Percentiles rank a stretch among this genome's conserved stretches.
Evolutionary conservation across 2,888 invertebrate genomes (phyloP).

Genomic region (Silvanus unidentatus): DNA sequence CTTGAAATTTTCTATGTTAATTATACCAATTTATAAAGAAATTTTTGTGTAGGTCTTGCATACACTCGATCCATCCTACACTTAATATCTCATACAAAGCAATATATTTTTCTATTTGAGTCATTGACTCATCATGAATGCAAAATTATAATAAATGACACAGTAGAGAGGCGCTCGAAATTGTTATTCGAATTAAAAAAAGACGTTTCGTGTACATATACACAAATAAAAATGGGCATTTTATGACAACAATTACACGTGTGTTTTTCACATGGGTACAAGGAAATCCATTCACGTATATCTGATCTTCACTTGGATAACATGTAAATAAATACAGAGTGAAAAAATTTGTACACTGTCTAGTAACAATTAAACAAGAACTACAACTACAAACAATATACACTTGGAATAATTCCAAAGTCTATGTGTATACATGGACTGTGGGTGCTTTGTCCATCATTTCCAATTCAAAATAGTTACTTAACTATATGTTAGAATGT

Average conservation of each 20-base stretch:
- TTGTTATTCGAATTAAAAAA: too few relatives aligned
- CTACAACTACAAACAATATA: conserved; percentile 9
- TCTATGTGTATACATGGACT: conserved; percentile 14
- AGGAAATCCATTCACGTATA: conserved; percentile 9
- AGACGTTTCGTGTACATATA: neutral
- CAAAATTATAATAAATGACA: too few relatives aligned
- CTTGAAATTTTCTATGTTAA: too few relatives aligned
- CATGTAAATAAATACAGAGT: conserved; percentile 15
- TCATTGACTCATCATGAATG: too few relatives aligned
- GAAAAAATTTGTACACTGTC: conserved; percentile 12
- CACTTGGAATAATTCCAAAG: conserved; percentile 5
- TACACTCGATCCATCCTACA: too few relatives aligned
- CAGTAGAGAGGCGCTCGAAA: too few relatives aligned
- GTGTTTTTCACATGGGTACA: conserved; percentile 4
- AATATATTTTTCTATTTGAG: too few relatives aligned
- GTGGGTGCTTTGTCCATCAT: conserved; percentile 30
- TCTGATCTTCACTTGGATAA: conserved; percentile 9
- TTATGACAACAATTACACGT: conserved; percentile 5
- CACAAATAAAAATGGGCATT: neutral
- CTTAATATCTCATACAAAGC: too few relatives aligned
- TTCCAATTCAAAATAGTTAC: conserved; percentile 32
- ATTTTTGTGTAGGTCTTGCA: too few relatives aligned
- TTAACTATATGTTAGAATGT: conserved; percentile 5
- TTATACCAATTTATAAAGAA: too few relatives aligned
- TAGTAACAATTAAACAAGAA: conserved; percentile 21